A percentile compares a stretch with the other conserved stretches of the same genome.
phyloP scores from a whole-genome alignment of 2,113 vertebrate genomes.

The Origma solitaria region DNA sequence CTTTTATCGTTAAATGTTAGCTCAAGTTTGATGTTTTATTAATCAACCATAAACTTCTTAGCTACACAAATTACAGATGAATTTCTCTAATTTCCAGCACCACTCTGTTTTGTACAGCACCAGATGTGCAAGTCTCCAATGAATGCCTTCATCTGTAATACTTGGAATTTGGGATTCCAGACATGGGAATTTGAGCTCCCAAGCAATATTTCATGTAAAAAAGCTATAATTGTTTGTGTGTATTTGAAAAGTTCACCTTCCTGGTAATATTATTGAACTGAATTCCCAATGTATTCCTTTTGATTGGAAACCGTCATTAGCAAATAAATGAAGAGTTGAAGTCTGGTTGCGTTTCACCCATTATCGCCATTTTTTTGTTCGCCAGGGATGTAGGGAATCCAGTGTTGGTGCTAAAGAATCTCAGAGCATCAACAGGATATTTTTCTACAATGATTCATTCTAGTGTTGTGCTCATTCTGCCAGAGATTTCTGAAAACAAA shows the following conservation, averaged over 20 bases:
- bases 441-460: background rate
- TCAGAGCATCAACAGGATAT: background rate
- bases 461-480: background rate
- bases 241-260: conserved; percentile 48
- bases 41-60: conserved; percentile 18
- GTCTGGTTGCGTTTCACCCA: background rate
- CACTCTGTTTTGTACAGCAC: background rate
- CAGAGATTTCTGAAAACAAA: background rate
- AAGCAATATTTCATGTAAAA: conserved; percentile 43
- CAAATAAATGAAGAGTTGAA: conserved; percentile 22
- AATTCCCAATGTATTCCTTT: conserved; percentile 23
- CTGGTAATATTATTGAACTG: conserved; percentile 14
- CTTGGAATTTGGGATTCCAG: conserved; percentile 29
- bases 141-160: conserved; percentile 30
- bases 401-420: background rate
- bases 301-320: conserved; percentile 40
- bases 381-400: background rate
- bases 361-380: background rate
- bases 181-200: conserved; percentile 27
- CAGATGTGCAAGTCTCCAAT: conserved; percentile 16
- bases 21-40: conserved; percentile 5
- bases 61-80: conserved; percentile 12
- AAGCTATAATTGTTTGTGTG: conserved; percentile 23
- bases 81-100: conserved; percentile 24
- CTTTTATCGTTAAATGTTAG: background rate